A percentile compares a stretch with the other conserved stretches of the same genome.
These are phyloP conservation scores for Ochropleura leucogaster DNA, from an alignment of 2,888 invertebrate species.

Conservation along the genomic window DNA sequence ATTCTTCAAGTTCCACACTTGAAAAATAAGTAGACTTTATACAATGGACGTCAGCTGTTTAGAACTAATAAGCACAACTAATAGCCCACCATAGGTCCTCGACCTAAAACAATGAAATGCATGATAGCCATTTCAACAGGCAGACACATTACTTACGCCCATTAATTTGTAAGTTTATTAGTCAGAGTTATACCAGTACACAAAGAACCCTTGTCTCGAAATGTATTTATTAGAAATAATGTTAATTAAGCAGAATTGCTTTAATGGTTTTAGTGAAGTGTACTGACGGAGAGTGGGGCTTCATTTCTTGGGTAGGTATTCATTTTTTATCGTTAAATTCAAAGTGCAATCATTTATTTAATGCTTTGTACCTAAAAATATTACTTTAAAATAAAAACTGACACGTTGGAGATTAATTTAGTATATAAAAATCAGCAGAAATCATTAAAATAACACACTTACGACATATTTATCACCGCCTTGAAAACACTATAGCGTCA, in stretches of 20 bases:
- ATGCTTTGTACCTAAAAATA: too few species aligned
- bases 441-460: too few species aligned
- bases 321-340: background rate
- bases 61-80: slow-evolving; percentile 21
- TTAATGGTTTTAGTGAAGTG: background rate
- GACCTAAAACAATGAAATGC: slow-evolving; percentile 49
- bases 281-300: too few species aligned
- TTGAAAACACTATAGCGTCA: too few species aligned
- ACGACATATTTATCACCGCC: too few species aligned
- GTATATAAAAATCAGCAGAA: too few species aligned
- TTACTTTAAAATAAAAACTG: too few species aligned
- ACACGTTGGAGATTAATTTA: too few species aligned
- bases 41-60: slow-evolving; percentile 25
- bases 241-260: slow-evolving; percentile 38
- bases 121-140: slow-evolving; percentile 42
- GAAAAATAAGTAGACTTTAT: background rate
- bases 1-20: background rate
- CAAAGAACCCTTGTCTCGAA: slow-evolving; percentile 49
- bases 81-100: slow-evolving; percentile 14
- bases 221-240: slow-evolving; percentile 48
- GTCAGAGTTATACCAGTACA: slow-evolving; percentile 26
- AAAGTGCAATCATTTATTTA: background rate
- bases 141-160: slow-evolving; percentile 52
- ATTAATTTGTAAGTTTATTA: slow-evolving; percentile 52
- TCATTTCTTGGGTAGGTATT: background rate